A percentile compares a stretch with the other conserved stretches of the same genome.
These are phyloP conservation scores for Dasypus novemcinctus DNA, from an alignment of 2,113 vertebrate genomes.

Conservation along the genomic window DNA sequence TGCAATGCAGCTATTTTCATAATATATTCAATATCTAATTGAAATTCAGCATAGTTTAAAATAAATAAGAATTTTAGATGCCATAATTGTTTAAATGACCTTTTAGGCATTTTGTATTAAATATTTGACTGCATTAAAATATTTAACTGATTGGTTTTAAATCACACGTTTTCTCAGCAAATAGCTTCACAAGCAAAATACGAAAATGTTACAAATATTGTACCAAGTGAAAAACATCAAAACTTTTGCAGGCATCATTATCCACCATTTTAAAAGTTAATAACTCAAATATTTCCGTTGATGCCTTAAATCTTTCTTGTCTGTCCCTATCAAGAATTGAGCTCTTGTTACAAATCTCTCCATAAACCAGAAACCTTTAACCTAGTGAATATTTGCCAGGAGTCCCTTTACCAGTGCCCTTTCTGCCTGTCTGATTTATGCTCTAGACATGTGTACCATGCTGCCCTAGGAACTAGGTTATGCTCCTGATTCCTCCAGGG, in stretches of 20 bases:
- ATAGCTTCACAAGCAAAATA: slow-evolving; percentile 18
- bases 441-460: not conserved
- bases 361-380: not conserved
- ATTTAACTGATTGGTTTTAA: slow-evolving; percentile 40
- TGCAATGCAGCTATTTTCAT: not conserved
- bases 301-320: not conserved
- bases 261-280: not conserved
- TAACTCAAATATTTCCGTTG: not conserved
- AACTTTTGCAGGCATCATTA: not conserved
- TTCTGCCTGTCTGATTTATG: not conserved
- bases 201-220: not conserved
- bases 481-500: not conserved
- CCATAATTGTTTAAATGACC: slow-evolving; percentile 17
- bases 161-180: slow-evolving; percentile 12
- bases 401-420: not conserved
- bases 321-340: not conserved
- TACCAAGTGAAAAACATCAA: not conserved
- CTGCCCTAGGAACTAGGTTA: not conserved
- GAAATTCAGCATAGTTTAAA: slow-evolving; percentile 47
- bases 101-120: slow-evolving; percentile 36
- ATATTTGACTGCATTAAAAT: slow-evolving; percentile 40
- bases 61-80: slow-evolving; percentile 37
- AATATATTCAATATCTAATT: slow-evolving; percentile 42
- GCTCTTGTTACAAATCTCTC: not conserved
- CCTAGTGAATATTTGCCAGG: not conserved